A percentile compares a stretch with the other conserved stretches of the same genome.
Evolutionary conservation across 2,888 invertebrate species (phyloP).

Genomic region (Fragum fragum): DNA sequence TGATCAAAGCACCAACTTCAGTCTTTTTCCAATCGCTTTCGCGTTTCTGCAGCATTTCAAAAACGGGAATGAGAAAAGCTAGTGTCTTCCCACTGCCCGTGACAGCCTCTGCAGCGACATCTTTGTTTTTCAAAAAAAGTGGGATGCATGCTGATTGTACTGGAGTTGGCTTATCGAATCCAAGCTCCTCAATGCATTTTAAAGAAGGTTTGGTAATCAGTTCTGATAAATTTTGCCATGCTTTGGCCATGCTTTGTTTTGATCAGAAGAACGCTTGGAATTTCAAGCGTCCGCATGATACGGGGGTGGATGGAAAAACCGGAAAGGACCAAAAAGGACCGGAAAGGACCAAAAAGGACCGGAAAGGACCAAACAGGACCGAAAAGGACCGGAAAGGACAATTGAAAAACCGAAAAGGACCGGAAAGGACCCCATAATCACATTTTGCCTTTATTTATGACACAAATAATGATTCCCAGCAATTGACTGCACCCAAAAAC

Average conservation of each 20-base stretch:
- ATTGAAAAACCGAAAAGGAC: too few relatives aligned
- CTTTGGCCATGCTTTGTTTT: slow-evolving; percentile 70
- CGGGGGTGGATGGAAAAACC: too few relatives aligned
- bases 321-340: too few relatives aligned
- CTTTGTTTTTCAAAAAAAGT: slow-evolving; percentile 95
- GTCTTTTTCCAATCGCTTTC: slow-evolving; percentile 82
- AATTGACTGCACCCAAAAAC: too few relatives aligned
- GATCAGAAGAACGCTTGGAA: slow-evolving; percentile 41
- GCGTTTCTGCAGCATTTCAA: slow-evolving; percentile 91
- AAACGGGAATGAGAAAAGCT: slow-evolving; percentile 96
- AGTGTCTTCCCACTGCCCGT: slow-evolving; percentile 99
- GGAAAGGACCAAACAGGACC: too few relatives aligned
- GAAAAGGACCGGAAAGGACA: too few relatives aligned
- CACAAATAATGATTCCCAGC: too few relatives aligned
- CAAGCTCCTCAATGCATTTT: slow-evolving; percentile 63
- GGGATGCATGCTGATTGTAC: slow-evolving; percentile 94
- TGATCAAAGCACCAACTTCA: slow-evolving; percentile 93
- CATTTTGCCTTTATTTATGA: too few relatives aligned
- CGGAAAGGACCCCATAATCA: too few relatives aligned
- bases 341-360: too few relatives aligned
- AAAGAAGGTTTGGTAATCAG: slow-evolving; percentile 57
- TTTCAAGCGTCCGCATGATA: neutral
- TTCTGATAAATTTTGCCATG: slow-evolving; percentile 69
- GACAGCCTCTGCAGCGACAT: slow-evolving; percentile 99
- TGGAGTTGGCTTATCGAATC: slow-evolving; percentile 76